These are phyloP conservation scores for Engraulis encrasicolus DNA, from an alignment of 2,113 vertebrate species.

Conservation along the genomic window DNA sequence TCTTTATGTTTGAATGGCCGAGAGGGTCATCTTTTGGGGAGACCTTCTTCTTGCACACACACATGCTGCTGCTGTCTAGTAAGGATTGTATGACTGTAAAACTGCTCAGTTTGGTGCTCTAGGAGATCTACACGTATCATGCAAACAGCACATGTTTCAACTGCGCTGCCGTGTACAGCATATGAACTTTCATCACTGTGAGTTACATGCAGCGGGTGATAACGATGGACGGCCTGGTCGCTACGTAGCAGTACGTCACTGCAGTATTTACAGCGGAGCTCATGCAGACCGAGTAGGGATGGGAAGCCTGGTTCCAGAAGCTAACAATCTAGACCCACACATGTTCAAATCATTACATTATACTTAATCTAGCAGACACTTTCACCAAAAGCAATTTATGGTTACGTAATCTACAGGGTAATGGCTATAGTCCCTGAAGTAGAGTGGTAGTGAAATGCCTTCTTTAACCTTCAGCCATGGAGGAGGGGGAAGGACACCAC, in stretches of 20 bases:
- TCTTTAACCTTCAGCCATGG: too few relatives aligned
- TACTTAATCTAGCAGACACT: too few relatives aligned
- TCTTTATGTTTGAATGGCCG: not conserved
- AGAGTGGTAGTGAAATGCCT: too few relatives aligned
- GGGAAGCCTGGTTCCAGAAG: not conserved
- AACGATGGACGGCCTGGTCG: not conserved
- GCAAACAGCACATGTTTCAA: not conserved
- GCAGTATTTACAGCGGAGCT: conserved; percentile 70
- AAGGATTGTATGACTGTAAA: not conserved
- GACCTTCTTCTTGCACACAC: conserved; percentile 20
- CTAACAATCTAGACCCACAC: too few relatives aligned
- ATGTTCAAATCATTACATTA: too few relatives aligned
- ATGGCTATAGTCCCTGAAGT: too few relatives aligned
- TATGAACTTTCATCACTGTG: not conserved
- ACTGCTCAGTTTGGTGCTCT: not conserved
- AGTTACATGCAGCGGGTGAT: conserved; percentile 1
- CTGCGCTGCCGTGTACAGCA: not conserved
- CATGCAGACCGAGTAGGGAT: conserved; percentile 55
- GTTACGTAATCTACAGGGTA: too few relatives aligned
- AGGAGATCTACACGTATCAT: not conserved
- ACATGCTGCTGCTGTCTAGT: not conserved
- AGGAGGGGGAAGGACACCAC: too few relatives aligned
- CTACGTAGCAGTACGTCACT: not conserved
- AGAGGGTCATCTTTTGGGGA: conserved; percentile 5
- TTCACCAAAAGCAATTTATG: too few relatives aligned